phyloP scores from a whole-genome alignment of 2,113 vertebrate genomes.

The Salvator merianae region DNA sequence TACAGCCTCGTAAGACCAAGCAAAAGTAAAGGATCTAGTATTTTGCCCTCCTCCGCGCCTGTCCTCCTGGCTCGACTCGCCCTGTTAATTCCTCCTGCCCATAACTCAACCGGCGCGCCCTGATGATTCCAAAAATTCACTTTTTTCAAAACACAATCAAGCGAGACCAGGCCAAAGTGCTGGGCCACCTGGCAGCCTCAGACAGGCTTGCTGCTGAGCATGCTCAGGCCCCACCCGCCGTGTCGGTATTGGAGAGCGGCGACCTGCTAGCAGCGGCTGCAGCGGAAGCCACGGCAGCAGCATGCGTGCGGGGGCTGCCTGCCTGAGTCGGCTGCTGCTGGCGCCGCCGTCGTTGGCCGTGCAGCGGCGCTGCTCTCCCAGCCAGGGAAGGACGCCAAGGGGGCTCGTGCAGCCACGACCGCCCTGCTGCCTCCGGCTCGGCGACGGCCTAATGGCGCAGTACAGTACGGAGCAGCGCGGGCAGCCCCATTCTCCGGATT shows the following conservation, averaged over 20 bases:
- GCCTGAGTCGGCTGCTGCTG: not conserved
- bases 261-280: no score
- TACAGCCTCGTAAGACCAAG: no score
- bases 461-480: conserved; percentile 87
- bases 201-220: not conserved
- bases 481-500: conserved; percentile 74
- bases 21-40: no score
- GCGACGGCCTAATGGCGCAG: conserved; percentile 64
- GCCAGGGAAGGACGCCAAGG: not conserved
- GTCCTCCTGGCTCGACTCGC: no score
- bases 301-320: conserved; percentile 37
- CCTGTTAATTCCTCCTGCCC: no score
- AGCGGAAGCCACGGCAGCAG: not conserved
- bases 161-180: not conserved
- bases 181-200: not conserved
- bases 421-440: conserved; percentile 11
- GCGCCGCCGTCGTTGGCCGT: conserved; percentile 12
- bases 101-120: no score
- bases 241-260: no score
- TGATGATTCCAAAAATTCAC: no score
- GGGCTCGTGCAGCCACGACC: not conserved
- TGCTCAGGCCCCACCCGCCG: conserved; percentile 19
- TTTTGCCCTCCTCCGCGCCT: no score
- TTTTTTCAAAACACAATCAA: no score
- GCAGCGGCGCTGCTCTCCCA: not conserved